Percentiles rank a stretch among this genome's conserved stretches.
These are phyloP conservation scores for Lutraria rhynchaena DNA, from an alignment of 1,140 invertebrate species.

Conservation along the genomic window DNA sequence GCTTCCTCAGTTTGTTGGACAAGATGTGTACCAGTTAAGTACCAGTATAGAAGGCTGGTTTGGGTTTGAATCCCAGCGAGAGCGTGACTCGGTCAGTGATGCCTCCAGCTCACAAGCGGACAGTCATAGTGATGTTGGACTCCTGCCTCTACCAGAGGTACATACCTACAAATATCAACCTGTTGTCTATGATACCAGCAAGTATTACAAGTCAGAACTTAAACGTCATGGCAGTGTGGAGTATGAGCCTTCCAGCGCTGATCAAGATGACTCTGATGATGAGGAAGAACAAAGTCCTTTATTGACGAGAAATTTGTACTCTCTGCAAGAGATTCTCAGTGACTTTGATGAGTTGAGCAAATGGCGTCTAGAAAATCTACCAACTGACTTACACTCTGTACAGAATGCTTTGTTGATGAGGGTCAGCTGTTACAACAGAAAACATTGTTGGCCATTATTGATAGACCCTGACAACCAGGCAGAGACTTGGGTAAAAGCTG, in stretches of 20 bases:
- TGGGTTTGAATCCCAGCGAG: constrained; percentile 53
- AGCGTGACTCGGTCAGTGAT: constrained; percentile 63
- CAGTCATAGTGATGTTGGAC: constrained; percentile 64
- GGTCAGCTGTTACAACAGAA: constrained; percentile 76
- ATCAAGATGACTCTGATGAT: constrained; percentile 71
- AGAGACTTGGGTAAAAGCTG: constrained; percentile 77
- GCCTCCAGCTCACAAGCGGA: constrained; percentile 60
- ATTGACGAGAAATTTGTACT: constrained; percentile 68
- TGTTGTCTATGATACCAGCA: constrained; percentile 75
- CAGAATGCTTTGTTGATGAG: constrained; percentile 81
- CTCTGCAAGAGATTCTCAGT: constrained; percentile 77
- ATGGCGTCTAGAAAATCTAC: constrained; percentile 76
- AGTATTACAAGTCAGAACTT: constrained; percentile 78
- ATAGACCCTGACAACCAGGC: constrained; percentile 81
- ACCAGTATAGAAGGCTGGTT: constrained; percentile 60
- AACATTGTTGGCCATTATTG: constrained; percentile 80
- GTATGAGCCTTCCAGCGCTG: constrained; percentile 63
- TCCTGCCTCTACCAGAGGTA: constrained; percentile 69
- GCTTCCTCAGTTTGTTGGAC: constrained; percentile 55
- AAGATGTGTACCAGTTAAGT: constrained; percentile 63
- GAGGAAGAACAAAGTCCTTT: constrained; percentile 74
- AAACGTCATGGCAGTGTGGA: constrained; percentile 75
- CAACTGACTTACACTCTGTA: constrained; percentile 78
- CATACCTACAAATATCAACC: constrained; percentile 75
- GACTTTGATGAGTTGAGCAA: constrained; percentile 80